phyloP scores from a whole-genome alignment of 2,888 invertebrate genomes.

The Synergus japonicus region DNA sequence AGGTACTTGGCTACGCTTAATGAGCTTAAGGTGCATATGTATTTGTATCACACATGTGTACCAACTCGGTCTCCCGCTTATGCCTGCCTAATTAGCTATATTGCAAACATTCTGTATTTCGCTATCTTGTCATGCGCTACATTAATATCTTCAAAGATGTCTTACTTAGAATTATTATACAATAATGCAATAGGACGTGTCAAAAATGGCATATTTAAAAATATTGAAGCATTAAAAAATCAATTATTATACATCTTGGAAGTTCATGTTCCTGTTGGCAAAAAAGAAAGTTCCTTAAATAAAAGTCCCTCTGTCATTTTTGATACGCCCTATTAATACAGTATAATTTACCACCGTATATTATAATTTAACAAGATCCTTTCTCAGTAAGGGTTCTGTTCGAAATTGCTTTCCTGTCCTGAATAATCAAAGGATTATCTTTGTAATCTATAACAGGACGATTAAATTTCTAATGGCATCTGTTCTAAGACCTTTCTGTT shows the following conservation, averaged over 20 bases:
- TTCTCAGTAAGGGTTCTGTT: constrained; percentile 6
- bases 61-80: constrained; percentile 13
- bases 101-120: constrained; percentile 23
- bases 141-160: constrained; percentile 34
- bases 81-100: constrained; percentile 28
- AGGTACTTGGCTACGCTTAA: constrained; percentile 28
- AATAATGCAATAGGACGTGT: too few relatives aligned
- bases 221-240: too few relatives aligned
- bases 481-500: constrained; percentile 51
- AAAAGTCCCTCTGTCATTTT: too few relatives aligned
- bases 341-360: too few relatives aligned
- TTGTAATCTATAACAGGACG: constrained; percentile 48
- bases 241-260: too few relatives aligned
- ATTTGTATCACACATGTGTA: constrained; percentile 32
- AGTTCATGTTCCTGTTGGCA: too few relatives aligned
- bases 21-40: constrained; percentile 36
- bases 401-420: constrained; percentile 46
- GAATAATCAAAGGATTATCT: constrained; percentile 64
- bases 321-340: not conserved
- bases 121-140: constrained; percentile 25
- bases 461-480: constrained; percentile 63
- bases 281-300: too few relatives aligned
- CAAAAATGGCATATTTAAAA: too few relatives aligned
- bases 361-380: too few relatives aligned
- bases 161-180: not conserved